Evolutionary conservation across 2,113 vertebrate genomes (phyloP).

Genomic region (Catagonus wagneri): DNA sequence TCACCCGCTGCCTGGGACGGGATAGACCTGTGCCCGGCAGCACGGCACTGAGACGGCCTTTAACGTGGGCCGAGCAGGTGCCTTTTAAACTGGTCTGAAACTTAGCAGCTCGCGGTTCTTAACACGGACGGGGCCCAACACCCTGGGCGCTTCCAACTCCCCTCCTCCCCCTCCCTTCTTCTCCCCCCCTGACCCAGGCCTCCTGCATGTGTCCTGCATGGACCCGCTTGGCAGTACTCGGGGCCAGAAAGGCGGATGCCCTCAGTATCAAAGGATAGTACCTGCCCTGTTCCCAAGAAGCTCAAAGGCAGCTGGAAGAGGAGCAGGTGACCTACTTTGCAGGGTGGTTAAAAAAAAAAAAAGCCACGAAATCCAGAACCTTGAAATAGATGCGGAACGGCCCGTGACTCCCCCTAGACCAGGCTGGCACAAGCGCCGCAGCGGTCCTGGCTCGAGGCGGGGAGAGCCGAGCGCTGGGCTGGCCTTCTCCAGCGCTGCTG

Average conservation of each 20-base stretch:
- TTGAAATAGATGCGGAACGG: slow-evolving; percentile 71
- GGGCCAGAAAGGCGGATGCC: slow-evolving; percentile 18
- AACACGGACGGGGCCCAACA: neutral
- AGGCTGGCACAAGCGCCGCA: neutral
- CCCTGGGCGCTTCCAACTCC: neutral
- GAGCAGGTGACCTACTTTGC: slow-evolving; percentile 80
- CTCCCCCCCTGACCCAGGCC: neutral
- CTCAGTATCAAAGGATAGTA: slow-evolving; percentile 70
- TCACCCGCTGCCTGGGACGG: neutral
- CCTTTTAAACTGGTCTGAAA: neutral
- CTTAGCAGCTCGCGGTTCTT: neutral
- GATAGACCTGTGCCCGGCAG: too few relatives aligned
- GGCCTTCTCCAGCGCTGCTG: neutral
- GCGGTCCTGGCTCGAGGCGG: neutral
- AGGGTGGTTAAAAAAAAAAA: slow-evolving; percentile 48
- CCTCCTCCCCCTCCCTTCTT: neutral
- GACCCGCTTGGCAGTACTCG: neutral
- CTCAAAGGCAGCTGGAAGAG: slow-evolving; percentile 67
- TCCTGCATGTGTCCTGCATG: neutral
- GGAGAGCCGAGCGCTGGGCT: neutral
- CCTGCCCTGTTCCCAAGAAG: slow-evolving; percentile 68
- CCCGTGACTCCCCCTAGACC: slow-evolving; percentile 45
- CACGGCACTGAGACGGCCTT: neutral
- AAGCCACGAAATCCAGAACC: slow-evolving; percentile 49
- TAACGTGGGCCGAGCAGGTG: neutral